Evolutionary conservation across 2,888 invertebrate genomes (phyloP), one percentile per base, ranked within the genome.

Genomic region (Eustalomyia histrio): DNA sequence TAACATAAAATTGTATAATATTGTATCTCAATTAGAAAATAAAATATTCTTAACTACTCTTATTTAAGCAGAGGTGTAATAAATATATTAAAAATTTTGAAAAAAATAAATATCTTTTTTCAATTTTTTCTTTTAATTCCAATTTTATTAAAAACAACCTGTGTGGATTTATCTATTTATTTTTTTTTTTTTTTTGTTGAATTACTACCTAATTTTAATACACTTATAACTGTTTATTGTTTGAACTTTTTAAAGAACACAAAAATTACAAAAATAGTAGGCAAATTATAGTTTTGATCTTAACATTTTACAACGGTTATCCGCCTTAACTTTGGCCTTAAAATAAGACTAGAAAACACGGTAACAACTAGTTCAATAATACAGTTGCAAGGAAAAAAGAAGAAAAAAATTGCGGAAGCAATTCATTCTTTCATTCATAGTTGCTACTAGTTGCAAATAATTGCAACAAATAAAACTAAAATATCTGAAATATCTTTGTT

Each of bases 401-500:
- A 14, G 8, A 47, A n/a, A n/a, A 83, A 76, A 76, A 79, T 79
- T 76, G 83, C 84, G 84, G 84, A 85, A 85, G 84, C 81, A 81
- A 74, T 78, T 78, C 74, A 74, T 21, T 78, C 65, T 72, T 78
- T 78, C 67, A 78, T 78, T 78, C 61, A 50, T 55, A 61, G 57
- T 58, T 67, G 78, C 84, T 83, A 75, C 84, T 82, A 84, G 81
- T 85, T 83, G 82, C 72, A 81, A 79, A 81, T 85, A 85, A 83
- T 85, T 85, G 82, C 76, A 35, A 69, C 55, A 52, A 39, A 72
- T 43, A 39, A 33, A 67, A 43, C 16, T 6, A 29, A 10, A 39
- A 43, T 55, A 47, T 29, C 16, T 6, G 18, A 10, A 39, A 43
- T 55, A 47, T 29, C 17, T 16, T 35, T 35, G 12, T 64, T 64